Percentiles rank a stretch among this genome's conserved stretches.
phyloP scores from a whole-genome alignment of 2,888 invertebrate genomes.

The Himalopsyche tibetana region DNA sequence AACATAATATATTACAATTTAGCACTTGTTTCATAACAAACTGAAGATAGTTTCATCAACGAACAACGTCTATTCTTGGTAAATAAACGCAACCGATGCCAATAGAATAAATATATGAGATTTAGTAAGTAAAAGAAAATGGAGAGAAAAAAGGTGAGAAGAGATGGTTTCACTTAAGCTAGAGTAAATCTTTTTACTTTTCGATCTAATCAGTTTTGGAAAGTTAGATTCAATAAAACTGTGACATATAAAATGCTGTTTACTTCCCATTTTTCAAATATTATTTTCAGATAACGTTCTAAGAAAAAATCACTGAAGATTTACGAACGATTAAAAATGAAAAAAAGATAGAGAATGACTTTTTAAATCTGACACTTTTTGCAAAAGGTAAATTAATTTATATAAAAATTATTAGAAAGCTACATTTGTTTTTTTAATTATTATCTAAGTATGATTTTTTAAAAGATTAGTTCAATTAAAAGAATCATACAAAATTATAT shows the following conservation, averaged over 20 bases:
- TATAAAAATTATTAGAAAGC: too few species aligned
- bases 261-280: neutral
- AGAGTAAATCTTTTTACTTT: constrained; percentile 11
- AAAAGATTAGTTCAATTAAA: too few species aligned
- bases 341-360: too few species aligned
- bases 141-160: neutral
- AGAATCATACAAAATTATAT: too few species aligned
- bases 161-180: constrained; percentile 8
- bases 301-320: too few species aligned
- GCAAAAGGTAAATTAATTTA: too few species aligned
- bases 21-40: neutral
- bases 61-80: neutral
- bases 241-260: neutral
- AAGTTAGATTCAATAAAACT: constrained; percentile 30
- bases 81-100: neutral
- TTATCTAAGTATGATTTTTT: too few species aligned
- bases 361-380: too few species aligned
- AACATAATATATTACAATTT: neutral
- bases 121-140: constrained; percentile 7
- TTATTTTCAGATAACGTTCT: neutral
- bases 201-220: constrained; percentile 26
- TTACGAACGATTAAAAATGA: too few species aligned
- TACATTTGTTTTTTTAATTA: too few species aligned
- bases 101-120: neutral
- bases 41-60: neutral